Evolutionary conservation across 2,113 vertebrate genomes (phyloP).

Genomic region (Daubentonia madagascariensis): DNA sequence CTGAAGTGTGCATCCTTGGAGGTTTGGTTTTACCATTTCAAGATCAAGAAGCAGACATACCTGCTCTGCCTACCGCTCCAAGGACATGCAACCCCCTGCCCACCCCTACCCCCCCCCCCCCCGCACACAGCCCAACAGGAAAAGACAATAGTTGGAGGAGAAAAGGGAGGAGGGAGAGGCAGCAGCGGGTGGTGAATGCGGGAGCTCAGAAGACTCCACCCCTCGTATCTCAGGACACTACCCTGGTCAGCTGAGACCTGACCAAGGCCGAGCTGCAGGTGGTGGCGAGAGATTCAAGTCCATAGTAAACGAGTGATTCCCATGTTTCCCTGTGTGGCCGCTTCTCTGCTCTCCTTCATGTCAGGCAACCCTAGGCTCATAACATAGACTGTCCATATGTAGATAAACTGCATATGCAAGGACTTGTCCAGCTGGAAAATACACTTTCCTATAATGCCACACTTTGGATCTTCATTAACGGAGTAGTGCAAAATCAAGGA

Average conservation of each 20-base stretch:
- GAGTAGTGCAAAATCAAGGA: not conserved
- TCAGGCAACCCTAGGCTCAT: not conserved
- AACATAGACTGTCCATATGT: too few species aligned
- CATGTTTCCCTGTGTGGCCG: not conserved
- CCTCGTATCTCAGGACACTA: not conserved
- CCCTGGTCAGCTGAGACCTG: not conserved
- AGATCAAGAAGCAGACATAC: not conserved
- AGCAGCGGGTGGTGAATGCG: not conserved
- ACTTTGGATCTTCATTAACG: not conserved
- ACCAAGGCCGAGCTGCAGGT: not conserved
- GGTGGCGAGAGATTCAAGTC: not conserved
- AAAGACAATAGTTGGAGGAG: not conserved
- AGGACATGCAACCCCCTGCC: not conserved
- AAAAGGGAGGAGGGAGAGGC: not conserved
- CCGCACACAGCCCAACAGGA: not conserved
- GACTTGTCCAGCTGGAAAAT: not conserved
- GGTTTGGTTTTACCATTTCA: not conserved
- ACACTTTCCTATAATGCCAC: not conserved
- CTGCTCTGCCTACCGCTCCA: not conserved
- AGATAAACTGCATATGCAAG: not conserved
- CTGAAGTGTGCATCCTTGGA: not conserved
- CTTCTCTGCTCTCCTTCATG: not conserved
- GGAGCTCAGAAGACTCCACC: not conserved
- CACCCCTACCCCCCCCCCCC: accelerated
- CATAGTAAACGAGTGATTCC: accelerated